phyloP scores from a whole-genome alignment of 2,113 vertebrate genomes.

The Petrocephalus zakoni region DNA sequence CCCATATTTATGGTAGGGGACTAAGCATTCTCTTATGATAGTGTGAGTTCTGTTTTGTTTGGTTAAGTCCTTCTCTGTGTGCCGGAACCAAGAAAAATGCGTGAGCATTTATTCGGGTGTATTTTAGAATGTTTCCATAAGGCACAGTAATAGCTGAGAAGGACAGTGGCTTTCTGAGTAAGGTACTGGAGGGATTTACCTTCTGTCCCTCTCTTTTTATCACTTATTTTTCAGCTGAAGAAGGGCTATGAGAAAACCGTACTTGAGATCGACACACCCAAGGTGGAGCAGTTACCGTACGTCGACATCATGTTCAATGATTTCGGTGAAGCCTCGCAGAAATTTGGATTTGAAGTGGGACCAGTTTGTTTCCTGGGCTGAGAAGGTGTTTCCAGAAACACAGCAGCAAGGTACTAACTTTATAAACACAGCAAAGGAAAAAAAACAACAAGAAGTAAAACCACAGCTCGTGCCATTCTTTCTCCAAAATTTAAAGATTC shows the following conservation, averaged over 20 bases:
- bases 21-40: not conserved
- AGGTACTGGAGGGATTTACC: not conserved
- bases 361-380: constrained; percentile 88
- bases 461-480: constrained; percentile 33
- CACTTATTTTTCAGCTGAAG: constrained; percentile 65
- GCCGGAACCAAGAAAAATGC: not conserved
- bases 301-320: constrained; percentile 87
- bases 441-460: not conserved
- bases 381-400: constrained; percentile 33
- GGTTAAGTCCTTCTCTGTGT: too few species aligned
- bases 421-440: constrained; percentile 26
- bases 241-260: constrained; percentile 86
- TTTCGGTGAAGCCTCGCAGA: constrained; percentile 90
- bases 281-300: constrained; percentile 81
- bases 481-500: constrained; percentile 47
- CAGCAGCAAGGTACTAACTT: constrained; percentile 9
- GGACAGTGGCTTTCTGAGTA: not conserved
- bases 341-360: constrained; percentile 95
- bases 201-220: not conserved
- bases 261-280: constrained; percentile 79
- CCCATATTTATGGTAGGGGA: not conserved
- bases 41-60: not conserved
- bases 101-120: not conserved
- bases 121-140: not conserved
- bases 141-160: not conserved